Evolutionary conservation across 2,888 invertebrate genomes (phyloP).

Genomic region (Endotricha flammealis): DNA sequence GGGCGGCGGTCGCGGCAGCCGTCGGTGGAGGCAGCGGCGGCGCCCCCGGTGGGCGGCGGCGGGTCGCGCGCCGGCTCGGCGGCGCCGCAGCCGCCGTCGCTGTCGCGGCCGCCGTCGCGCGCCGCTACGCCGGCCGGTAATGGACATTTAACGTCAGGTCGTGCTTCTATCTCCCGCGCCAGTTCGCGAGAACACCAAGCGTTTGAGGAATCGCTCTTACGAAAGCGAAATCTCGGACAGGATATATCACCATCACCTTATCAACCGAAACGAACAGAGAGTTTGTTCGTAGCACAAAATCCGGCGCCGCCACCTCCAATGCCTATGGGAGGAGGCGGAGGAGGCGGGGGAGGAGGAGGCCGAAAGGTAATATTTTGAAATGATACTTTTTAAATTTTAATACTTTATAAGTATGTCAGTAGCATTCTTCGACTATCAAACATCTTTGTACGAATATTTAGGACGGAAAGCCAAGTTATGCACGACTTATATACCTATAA

Average conservation of each 20-base stretch:
- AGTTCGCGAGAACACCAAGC: constrained; percentile 77
- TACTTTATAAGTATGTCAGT: no score
- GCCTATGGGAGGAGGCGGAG: constrained; percentile 58
- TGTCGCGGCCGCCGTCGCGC: constrained; percentile 79
- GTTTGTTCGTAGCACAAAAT: constrained; percentile 83
- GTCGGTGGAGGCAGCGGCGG: constrained; percentile 83
- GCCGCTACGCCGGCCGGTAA: constrained; percentile 79
- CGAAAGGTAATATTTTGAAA: constrained; percentile 53
- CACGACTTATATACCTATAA: no score
- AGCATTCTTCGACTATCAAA: no score
- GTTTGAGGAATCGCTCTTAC: constrained; percentile 89
- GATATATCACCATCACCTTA: constrained; percentile 92
- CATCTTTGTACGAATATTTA: no score
- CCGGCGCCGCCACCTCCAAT: constrained; percentile 66
- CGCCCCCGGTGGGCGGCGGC: constrained; percentile 75
- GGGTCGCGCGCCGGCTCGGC: constrained; percentile 83
- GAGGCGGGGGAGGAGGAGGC: constrained; percentile 56
- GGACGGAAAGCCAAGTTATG: no score
- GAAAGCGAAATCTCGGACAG: constrained; percentile 89
- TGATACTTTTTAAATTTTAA: no score
- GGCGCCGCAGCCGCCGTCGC: constrained; percentile 83
- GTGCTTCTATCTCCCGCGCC: constrained; percentile 75
- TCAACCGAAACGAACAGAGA: constrained; percentile 94
- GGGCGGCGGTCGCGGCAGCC: constrained; percentile 88
- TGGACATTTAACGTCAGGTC: constrained; percentile 81